These are phyloP conservation scores for Dreissena polymorpha DNA, from an alignment of 1,140 invertebrate genomes.

Conservation along the genomic window DNA sequence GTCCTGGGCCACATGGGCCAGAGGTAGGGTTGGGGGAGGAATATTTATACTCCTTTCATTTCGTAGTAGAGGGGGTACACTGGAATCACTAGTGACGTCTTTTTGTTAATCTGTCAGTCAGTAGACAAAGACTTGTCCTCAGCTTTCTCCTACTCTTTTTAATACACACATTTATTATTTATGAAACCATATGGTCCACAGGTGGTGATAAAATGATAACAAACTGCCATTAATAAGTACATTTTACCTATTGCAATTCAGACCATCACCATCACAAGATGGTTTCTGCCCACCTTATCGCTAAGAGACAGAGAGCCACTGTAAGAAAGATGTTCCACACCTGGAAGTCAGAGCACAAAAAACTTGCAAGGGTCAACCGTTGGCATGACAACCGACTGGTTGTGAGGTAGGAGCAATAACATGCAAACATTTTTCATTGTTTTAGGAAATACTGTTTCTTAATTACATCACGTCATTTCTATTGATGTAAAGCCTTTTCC, in stretches of 20 bases:
- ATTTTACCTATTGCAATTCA: neutral
- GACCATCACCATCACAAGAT: slow-evolving; percentile 39
- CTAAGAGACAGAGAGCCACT: slow-evolving; percentile 11
- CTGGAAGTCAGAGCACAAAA: slow-evolving; percentile 36
- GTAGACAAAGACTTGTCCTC: too few species aligned
- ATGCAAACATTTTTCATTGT: neutral
- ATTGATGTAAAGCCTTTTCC: too few species aligned
- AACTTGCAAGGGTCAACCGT: slow-evolving; percentile 3
- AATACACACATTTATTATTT: too few species aligned
- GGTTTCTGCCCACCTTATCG: slow-evolving; percentile 6
- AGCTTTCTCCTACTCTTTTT: too few species aligned
- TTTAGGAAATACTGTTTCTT: neutral
- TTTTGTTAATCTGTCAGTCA: neutral
- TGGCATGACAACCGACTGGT: slow-evolving; percentile 32
- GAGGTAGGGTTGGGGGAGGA: slow-evolving; percentile 3
- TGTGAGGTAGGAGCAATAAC: slow-evolving; percentile 1
- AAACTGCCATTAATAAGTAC: too few species aligned
- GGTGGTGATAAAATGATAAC: too few species aligned
- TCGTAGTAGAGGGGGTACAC: neutral
- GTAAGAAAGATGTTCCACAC: slow-evolving; percentile 28
- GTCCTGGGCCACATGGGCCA: slow-evolving; percentile 30
- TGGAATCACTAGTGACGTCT: neutral
- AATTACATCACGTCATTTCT: too few species aligned
- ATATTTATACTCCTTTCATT: too few species aligned
- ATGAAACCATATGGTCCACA: too few species aligned